A percentile compares a stretch with the other conserved stretches of the same genome.
Conservation (phyloP, 1,140 invertebrate species). For the Bombus breviceps region DNA sequence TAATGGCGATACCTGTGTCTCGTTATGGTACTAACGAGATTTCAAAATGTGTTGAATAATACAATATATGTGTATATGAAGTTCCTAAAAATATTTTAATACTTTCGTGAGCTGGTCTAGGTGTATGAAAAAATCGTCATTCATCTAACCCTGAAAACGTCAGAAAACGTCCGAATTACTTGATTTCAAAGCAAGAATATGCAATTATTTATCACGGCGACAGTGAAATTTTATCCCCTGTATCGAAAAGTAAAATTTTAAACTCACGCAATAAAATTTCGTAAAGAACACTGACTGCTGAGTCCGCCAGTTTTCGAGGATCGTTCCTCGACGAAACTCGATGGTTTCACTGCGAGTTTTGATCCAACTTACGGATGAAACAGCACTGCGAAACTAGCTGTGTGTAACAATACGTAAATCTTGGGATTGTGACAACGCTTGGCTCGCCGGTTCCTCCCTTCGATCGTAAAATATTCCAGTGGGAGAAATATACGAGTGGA, state of each 20-base stretch:
- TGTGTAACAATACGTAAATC: constrained; percentile 31
- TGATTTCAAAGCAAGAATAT: neutral
- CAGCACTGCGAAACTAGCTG: neutral
- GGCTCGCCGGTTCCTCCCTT: constrained; percentile 9
- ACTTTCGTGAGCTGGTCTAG: too few species aligned
- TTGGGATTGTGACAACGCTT: constrained; percentile 10
- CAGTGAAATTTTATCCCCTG: neutral
- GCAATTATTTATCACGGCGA: neutral
- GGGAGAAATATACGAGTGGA: constrained; percentile 14
- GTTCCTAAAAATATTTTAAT: too few species aligned
- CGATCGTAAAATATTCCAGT: constrained; percentile 53
- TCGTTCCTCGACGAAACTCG: neutral
- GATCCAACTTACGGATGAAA: neutral
- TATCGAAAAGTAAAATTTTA: neutral
- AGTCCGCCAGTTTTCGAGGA: neutral
- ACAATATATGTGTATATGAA: too few species aligned
- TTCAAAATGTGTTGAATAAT: too few species aligned
- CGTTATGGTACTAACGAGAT: too few species aligned
- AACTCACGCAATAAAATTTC: neutral
- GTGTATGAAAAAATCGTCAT: too few species aligned
- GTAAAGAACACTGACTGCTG: neutral
- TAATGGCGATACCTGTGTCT: too few species aligned
- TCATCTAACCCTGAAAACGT: too few species aligned
- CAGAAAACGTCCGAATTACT: neutral
- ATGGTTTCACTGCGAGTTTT: neutral